These are phyloP conservation scores for Ectobius pallidus DNA, from an alignment of 2,888 invertebrate species.

Conservation along the genomic window DNA sequence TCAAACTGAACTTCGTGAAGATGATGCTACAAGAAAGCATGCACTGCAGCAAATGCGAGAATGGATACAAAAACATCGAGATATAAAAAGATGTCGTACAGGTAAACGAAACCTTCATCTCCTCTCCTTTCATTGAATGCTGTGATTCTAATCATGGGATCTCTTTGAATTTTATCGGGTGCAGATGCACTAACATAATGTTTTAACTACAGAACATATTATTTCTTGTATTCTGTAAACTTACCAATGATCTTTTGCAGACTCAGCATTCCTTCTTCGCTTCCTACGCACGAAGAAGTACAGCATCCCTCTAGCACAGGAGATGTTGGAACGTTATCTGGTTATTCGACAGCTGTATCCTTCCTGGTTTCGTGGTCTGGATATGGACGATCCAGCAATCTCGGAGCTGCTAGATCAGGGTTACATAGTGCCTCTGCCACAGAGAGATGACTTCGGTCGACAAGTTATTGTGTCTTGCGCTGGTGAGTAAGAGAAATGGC, in stretches of 20 bases:
- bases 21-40: slow-evolving; percentile 74
- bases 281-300: slow-evolving; percentile 54
- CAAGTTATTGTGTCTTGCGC: slow-evolving; percentile 81
- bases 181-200: too few relatives aligned
- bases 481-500: slow-evolving; percentile 57
- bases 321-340: slow-evolving; percentile 77
- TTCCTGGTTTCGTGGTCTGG: slow-evolving; percentile 83
- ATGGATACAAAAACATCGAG: slow-evolving; percentile 82
- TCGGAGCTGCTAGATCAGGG: slow-evolving; percentile 82
- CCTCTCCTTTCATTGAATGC: too few relatives aligned
- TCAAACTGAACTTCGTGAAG: slow-evolving; percentile 78
- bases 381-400: slow-evolving; percentile 78
- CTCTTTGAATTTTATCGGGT: too few relatives aligned
- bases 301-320: slow-evolving; percentile 51
- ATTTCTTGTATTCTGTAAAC: too few relatives aligned
- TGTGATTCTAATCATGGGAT: too few relatives aligned
- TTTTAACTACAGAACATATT: too few relatives aligned
- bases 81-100: slow-evolving; percentile 80
- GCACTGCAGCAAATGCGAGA: slow-evolving; percentile 79
- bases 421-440: slow-evolving; percentile 57
- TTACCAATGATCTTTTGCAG: slow-evolving; percentile 54
- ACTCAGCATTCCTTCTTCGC: slow-evolving; percentile 73
- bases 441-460: slow-evolving; percentile 76
- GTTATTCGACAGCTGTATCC: slow-evolving; percentile 85
- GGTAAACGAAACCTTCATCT: slow-evolving; percentile 58